A percentile compares a stretch with the other conserved stretches of the same genome.
Evolutionary conservation across 2,113 vertebrate genomes (phyloP).

Genomic region (Neodon shergylaensis): DNA sequence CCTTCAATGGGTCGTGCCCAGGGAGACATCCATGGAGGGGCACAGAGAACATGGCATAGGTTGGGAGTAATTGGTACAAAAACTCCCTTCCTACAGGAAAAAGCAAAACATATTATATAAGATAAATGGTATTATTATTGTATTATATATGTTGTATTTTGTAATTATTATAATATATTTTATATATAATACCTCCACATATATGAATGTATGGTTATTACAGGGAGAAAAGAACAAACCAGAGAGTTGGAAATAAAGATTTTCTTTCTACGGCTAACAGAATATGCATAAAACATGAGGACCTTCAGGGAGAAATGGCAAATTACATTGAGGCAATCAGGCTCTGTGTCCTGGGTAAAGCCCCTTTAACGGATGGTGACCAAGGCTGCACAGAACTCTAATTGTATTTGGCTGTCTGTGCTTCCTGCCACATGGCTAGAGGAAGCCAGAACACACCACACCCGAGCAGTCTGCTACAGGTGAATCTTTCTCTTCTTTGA

Average conservation of each 20-base stretch:
- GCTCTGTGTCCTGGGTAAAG: slow-evolving; percentile 52
- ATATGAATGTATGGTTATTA: neutral
- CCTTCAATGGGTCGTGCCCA: neutral
- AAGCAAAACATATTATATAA: neutral
- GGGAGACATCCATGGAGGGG: neutral
- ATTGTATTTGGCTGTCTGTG: slow-evolving; percentile 42
- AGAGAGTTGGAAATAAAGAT: slow-evolving; percentile 1
- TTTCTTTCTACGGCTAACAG: neutral
- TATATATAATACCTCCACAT: neutral
- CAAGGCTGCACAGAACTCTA: slow-evolving; percentile 40
- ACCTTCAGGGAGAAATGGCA: slow-evolving; percentile 46
- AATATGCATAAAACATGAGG: slow-evolving; percentile 69
- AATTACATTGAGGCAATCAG: slow-evolving; percentile 69
- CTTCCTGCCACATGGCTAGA: slow-evolving; percentile 63
- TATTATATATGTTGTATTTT: no score
- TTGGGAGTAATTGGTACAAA: neutral
- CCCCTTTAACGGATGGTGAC: neutral
- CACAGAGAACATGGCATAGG: neutral
- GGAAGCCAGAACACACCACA: neutral
- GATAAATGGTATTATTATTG: neutral
- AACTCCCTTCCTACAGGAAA: neutral
- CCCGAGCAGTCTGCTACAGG: neutral
- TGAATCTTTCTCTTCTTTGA: neutral
- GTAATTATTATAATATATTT: no score
- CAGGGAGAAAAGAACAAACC: slow-evolving; percentile 11